Conservation (phyloP, 2,113 vertebrate genomes). For the Verasper variegatus region DNA sequence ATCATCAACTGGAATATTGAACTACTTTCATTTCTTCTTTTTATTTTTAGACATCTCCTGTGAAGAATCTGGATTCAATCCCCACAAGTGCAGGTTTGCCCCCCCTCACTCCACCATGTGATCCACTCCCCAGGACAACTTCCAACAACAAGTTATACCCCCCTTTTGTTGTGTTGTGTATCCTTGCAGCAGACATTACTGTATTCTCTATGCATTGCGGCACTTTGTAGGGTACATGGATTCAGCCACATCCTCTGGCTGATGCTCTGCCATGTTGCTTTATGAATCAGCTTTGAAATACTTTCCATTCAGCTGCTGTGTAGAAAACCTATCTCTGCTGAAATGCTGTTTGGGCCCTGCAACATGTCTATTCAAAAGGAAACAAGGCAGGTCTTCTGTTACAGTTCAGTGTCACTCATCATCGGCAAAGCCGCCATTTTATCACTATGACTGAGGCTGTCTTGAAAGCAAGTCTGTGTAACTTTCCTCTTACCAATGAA, state of each 20-base stretch:
- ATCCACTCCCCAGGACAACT: constrained; percentile 46
- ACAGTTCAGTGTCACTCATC: constrained; percentile 23
- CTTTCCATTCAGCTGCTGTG: constrained; percentile 67
- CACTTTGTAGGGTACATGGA: constrained; percentile 63
- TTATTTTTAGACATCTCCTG: constrained; percentile 53
- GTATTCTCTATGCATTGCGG: constrained; percentile 60
- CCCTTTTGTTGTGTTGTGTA: constrained; percentile 23
- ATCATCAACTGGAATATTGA: not conserved
- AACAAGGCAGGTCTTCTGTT: constrained; percentile 53
- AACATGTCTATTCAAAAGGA: constrained; percentile 73
- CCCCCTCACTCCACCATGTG: constrained; percentile 7
- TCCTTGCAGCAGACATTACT: constrained; percentile 32
- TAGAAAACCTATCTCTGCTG: constrained; percentile 33
- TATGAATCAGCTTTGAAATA: constrained; percentile 59
- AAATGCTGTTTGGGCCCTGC: constrained; percentile 51
- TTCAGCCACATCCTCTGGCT: constrained; percentile 36
- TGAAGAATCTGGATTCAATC: constrained; percentile 51
- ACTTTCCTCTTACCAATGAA: not conserved
- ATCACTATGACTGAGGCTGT: not conserved
- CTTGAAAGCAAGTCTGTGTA: constrained; percentile 30
- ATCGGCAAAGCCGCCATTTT: constrained; percentile 14
- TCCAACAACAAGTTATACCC: constrained; percentile 21
- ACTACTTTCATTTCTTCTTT: constrained; percentile 38
- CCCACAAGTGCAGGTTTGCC: constrained; percentile 32
- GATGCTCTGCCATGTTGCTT: constrained; percentile 45